Base-by-base conservation (phyloP, 2,797 vertebrate genomes). In the Naso thynnoides region DNA sequence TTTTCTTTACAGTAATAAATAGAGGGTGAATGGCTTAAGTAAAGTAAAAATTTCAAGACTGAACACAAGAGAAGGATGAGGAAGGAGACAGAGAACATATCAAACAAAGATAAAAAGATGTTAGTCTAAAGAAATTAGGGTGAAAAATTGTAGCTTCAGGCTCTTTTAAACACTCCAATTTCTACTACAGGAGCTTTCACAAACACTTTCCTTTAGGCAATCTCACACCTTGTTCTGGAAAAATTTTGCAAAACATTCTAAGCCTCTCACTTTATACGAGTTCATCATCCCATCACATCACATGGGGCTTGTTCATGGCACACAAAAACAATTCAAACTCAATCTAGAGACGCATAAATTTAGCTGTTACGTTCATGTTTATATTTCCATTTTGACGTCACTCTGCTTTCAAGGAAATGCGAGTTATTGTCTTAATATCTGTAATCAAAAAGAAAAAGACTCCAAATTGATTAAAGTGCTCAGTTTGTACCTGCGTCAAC, bases 1-100 rank as follows among this genome's bases (percentile, higher is more conserved):
- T 48, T 55, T 61, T 60, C 41, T 69, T 54, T 59, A 52, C 47
- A 67, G 55, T 56, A 53, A 76, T 59, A 74, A 36, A 73, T 56
- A 31, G 41, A 48, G 49, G 66, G 62, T 65, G 49, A 53, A 39
- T 68, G 45, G 67, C 50, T 49, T 53, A 48, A 70, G 63, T 72
- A 31, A 19, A 65, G 9, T 31, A 60, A 66, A 55, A 57, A 65
- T 42, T 61, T 60, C 18, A 33, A 52, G 58, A 55, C 29, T 59
- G 68, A 58, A 58, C 27, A 54, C 29, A 21, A 67, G 66, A 27
- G 16, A n/a, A 14, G 21, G 42, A 69, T 65, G 26, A 47, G 33
- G 47, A 62, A 39, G 73, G 66, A 64, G 44, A 47, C 27, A 31
- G 24, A 70, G 23, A 57, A 77, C 42, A 59, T 66, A 67, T 59